Conservation (phyloP, 2,888 invertebrate species). For the Eueremaeus valkanovi region DNA sequence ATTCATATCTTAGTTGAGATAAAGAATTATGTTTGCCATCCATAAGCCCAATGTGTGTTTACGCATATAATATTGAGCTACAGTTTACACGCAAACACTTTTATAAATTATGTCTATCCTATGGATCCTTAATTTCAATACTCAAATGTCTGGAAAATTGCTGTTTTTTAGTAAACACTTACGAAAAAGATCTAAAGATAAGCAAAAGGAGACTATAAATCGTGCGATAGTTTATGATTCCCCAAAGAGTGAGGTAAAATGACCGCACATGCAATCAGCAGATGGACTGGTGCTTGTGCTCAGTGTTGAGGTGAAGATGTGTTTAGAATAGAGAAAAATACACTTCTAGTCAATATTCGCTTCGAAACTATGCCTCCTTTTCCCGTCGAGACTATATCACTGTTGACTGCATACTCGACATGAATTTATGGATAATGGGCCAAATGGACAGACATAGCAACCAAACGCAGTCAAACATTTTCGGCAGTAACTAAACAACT, state of each 20-base stretch:
- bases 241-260: slow-evolving; percentile 18
- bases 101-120: neutral
- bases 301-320: slow-evolving; percentile 21
- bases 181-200: neutral
- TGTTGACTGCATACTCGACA: slow-evolving; percentile 10
- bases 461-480: neutral
- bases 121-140: neutral
- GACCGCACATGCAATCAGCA: slow-evolving; percentile 31
- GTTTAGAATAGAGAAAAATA: slow-evolving; percentile 31
- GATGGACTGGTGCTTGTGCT: slow-evolving; percentile 10
- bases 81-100: neutral
- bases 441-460: neutral
- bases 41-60: too few relatives aligned
- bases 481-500: neutral
- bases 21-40: too few relatives aligned
- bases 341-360: neutral
- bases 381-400: slow-evolving; percentile 25
- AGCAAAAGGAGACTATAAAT: neutral
- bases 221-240: slow-evolving; percentile 29
- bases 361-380: neutral
- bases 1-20: too few relatives aligned
- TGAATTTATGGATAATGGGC: slow-evolving; percentile 13
- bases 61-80: too few relatives aligned
- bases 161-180: slow-evolving; percentile 21
- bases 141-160: slow-evolving; percentile 20